Conservation (phyloP, 1,140 invertebrate species). For the Drosophila lowei region DNA sequence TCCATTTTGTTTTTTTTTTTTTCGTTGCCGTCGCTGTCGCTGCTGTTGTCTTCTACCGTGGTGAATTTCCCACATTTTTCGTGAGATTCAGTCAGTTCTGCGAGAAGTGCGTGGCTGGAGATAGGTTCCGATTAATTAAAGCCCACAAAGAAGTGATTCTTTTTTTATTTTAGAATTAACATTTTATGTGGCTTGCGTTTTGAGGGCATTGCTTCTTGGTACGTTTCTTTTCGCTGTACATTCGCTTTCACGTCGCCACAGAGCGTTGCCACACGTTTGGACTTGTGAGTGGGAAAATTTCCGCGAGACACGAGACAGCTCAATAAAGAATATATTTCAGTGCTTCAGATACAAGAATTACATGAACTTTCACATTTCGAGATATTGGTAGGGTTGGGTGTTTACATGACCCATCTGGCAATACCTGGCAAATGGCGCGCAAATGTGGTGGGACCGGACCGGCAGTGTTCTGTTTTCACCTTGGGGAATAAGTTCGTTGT, state of each 20-base stretch:
- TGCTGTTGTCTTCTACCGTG: conserved; percentile 56
- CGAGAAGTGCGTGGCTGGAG: conserved; percentile 4
- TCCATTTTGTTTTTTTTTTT: conserved; percentile 78
- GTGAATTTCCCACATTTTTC: conserved; percentile 68
- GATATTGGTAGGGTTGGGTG: conserved; percentile 2
- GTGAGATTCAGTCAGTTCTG: conserved; percentile 65
- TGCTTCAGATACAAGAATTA: no score
- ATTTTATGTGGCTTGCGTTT: conserved; percentile 32
- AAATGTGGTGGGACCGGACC: conserved; percentile 68
- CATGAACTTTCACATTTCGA: neutral
- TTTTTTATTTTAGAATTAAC: conserved; percentile 28
- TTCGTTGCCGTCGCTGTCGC: conserved; percentile 45
- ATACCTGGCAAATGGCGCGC: conserved; percentile 62
- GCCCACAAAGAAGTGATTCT: conserved; percentile 18
- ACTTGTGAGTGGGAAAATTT: conserved; percentile 14
- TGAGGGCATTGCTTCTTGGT: conserved; percentile 69
- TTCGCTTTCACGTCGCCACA: conserved; percentile 67
- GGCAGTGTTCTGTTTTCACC: conserved; percentile 56
- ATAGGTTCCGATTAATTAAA: neutral
- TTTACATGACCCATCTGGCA: conserved; percentile 37
- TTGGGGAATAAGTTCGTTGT: conserved; percentile 73
- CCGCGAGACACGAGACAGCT: conserved; percentile 1
- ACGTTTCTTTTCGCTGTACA: conserved; percentile 59
- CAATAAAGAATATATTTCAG: neutral
- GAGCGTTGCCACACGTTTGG: conserved; percentile 70